Conservation (phyloP, 2,797 vertebrate genomes). For the Manis javanica region DNA sequence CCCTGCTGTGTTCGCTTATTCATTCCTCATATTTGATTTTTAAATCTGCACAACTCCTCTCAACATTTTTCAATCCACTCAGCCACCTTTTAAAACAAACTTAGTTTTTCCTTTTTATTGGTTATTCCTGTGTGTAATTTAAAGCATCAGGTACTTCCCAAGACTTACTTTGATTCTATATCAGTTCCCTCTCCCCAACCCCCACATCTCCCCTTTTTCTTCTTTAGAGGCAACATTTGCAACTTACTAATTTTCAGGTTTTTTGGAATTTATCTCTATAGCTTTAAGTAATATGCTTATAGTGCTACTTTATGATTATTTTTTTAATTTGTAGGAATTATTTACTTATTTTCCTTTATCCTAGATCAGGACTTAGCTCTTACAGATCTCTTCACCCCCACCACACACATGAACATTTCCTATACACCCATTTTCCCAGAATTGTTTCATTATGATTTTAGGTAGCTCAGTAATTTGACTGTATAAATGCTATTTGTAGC, state of each 20-base stretch:
- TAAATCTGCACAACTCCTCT: neutral
- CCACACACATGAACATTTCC: neutral
- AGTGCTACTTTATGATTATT: neutral
- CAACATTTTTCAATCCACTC: constrained; percentile 7
- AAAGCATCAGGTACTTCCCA: neutral
- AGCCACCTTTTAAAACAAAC: neutral
- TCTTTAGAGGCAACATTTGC: constrained; percentile 23
- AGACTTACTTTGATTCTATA: neutral
- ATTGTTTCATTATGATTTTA: constrained; percentile 19
- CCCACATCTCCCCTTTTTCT: neutral
- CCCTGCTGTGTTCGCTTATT: neutral
- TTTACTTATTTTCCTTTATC: constrained; percentile 15
- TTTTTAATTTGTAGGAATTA: neutral
- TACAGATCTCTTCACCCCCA: neutral
- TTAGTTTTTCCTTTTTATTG: neutral
- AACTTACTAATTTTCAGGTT: constrained; percentile 1
- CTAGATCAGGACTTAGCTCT: neutral
- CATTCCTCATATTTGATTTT: constrained; percentile 13
- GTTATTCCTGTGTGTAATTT: constrained; percentile 29
- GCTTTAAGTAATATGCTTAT: constrained; percentile 31
- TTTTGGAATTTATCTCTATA: constrained; percentile 16
- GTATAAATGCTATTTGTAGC: constrained; percentile 29
- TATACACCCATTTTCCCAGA: neutral
- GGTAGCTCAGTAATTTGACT: constrained; percentile 29
- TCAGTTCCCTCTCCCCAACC: neutral